Percentiles rank a stretch among this genome's conserved stretches.
Conservation (phyloP, 2,797 vertebrate species). For the Typhlichthys eigenmanni region DNA sequence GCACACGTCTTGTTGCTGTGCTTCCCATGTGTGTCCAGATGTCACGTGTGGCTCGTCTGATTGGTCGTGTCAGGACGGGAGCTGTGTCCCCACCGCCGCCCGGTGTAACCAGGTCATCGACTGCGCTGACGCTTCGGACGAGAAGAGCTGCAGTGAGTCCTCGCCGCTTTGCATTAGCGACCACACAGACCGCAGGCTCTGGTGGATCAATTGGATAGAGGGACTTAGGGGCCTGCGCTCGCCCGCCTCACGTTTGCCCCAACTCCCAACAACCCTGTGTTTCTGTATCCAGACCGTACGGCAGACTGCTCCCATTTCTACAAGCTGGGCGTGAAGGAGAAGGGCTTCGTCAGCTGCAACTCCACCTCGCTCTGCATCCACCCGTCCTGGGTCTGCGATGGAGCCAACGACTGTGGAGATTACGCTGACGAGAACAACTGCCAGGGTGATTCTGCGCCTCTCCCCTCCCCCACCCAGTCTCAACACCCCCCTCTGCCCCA, state of each 20-base stretch:
- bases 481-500: background rate
- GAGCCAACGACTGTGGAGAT: constrained; percentile 96
- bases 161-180: constrained; percentile 30
- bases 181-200: background rate
- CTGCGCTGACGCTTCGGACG: constrained; percentile 93
- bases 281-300: constrained; percentile 82
- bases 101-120: constrained; percentile 95
- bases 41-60: constrained; percentile 81
- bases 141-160: constrained; percentile 92
- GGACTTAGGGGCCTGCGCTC: constrained; percentile 9
- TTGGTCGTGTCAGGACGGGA: constrained; percentile 88
- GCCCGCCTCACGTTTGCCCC: constrained; percentile 6
- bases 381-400: constrained; percentile 94
- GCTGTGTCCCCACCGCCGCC: constrained; percentile 86
- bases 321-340: constrained; percentile 91
- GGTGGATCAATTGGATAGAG: constrained; percentile 18
- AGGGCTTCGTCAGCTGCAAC: constrained; percentile 93
- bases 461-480: background rate
- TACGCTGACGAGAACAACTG: constrained; percentile 94
- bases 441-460: constrained; percentile 72
- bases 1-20: background rate
- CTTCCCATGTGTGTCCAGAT: constrained; percentile 65
- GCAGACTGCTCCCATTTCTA: constrained; percentile 90
- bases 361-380: constrained; percentile 94
- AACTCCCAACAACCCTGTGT: constrained; percentile 33